Base-by-base conservation (phyloP, 2,113 vertebrate species). In the Odontophorus gujanensis region DNA sequence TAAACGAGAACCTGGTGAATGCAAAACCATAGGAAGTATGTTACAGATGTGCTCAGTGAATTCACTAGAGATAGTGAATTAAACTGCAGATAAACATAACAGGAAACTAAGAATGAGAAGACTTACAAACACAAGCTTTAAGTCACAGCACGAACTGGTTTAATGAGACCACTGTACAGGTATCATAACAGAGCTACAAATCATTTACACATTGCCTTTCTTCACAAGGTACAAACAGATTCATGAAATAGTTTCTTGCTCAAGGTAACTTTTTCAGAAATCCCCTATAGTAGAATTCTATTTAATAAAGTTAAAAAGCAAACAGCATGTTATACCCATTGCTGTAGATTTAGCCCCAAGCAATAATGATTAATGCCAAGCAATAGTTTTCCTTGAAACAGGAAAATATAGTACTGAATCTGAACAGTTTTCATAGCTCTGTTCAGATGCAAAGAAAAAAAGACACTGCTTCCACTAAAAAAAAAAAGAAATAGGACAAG, bases 1-100 rank as follows among this genome's bases (percentile, higher is more conserved):
- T 2, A 13, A 3, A 15, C 2, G 5, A 43, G 0, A 20, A 7
- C 72, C 25, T 36, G 4, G 34, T 34, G 9, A 28, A 4, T 63
- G 6, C 26, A 81, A 62, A 83, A 22, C 10, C n/a, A n/a, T 53
- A 7, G 8, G 8, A 71, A 53, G 26, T 9, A 30, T 19, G 9
- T 26, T 45, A 42, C 8, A 65, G 13, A 14, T 4, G 1, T 7
- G 9, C 43, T 55, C 21, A 63, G 48, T 67, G 45, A 32, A 55
- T 83, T 74, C 55, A 25, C 40, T 40, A 40, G 12, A 40, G 40
- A 40, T 40, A 12, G 40, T 40, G 40, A 40, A 40, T 40, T 40
- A 40, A 40, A 40, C 40, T 40, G 40, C 40, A 40, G 40, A 40
- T 30, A 36, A 8, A 4, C 16, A 67, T 61, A 10, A 15, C 59